A percentile compares a stretch with the other conserved stretches of the same genome.
Conservation (phyloP, 2,888 invertebrate species). For the Caenorhabditis sp. region DNA sequence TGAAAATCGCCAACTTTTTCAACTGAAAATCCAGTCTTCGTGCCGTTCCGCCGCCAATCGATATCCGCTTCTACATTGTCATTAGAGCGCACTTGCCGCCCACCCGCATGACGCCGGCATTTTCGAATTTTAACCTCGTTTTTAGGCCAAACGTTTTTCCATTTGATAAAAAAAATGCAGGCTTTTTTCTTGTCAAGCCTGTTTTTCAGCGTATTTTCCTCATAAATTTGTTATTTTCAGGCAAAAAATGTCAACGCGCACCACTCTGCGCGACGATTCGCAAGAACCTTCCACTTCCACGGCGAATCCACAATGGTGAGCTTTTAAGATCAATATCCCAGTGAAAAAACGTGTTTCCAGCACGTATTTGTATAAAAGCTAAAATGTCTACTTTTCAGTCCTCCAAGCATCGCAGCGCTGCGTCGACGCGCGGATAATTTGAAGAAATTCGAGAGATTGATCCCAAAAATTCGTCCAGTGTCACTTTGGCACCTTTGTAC, state of each 20-base stretch:
- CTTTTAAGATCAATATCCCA: no score
- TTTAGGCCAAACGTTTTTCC: slow-evolving; percentile 31
- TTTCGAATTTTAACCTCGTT: slow-evolving; percentile 13
- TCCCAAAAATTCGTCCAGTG: not conserved
- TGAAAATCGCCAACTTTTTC: no score
- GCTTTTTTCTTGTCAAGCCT: not conserved
- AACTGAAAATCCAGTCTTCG: slow-evolving; percentile 2
- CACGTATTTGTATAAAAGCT: no score
- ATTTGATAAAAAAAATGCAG: no score
- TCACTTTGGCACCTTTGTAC: slow-evolving; percentile 14
- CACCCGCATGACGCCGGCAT: slow-evolving; percentile 1
- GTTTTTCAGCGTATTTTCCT: not conserved
- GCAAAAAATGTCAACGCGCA: not conserved
- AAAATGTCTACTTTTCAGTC: no score
- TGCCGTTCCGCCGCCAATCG: not conserved
- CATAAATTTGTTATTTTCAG: not conserved
- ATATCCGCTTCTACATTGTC: slow-evolving; percentile 11
- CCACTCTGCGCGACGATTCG: slow-evolving; percentile 8
- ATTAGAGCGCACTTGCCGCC: slow-evolving; percentile 30
- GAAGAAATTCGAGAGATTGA: not conserved
- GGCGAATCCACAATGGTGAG: no score
- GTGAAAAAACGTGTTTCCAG: no score
- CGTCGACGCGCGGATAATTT: slow-evolving; percentile 1
- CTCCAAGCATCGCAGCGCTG: not conserved
- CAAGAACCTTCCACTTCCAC: slow-evolving; percentile 31